Base-by-base conservation (phyloP, 2,888 invertebrate genomes). In the Amphipoea oculea region DNA sequence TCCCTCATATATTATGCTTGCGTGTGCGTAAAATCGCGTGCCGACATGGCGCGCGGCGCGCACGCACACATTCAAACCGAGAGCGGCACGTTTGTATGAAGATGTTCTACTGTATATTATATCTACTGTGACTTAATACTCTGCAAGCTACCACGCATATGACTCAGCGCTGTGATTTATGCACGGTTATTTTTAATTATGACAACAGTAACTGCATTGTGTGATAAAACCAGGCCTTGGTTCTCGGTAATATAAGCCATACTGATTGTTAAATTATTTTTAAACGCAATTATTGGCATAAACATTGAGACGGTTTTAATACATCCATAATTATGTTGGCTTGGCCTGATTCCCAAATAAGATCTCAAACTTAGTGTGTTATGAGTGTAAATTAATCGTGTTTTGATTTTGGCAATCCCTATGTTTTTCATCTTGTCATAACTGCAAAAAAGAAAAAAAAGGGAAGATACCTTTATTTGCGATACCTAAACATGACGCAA, bases 171-270 rank as follows among this genome's bases (percentile, higher is more conserved):
- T 62, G 72, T 71, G 85, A 85, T 83, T 82, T 79, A 88, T 87
- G 81, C 36, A 11, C 11, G 54, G 83, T 83, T 88, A 88, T 88
- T 86, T 86, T 80, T 87, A 87, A 85, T 87, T 79, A 82, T 83
- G 88, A 85, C 88, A 87, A 76, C 79, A 79, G 76, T 63, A 82
- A 83, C 82, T 84, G 81, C 79, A 87, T 88, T 87, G 80, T 85
- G 76, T 86, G 87, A 88, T 88, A 88, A 88, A 87, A 78, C 79
- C 65, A 67, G 81, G 76, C 73, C 73, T 68, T 48, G 73, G 76
- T 84, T 83, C 85, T 83, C 54, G 51, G 85, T 86, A 86, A 70
- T 71, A 45, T 76, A 76, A 76, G 70, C 83, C 42, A 23, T 68
- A 79, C 78, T 51, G 87, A 81, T 88, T 84, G 70, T 76, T 62